Percentiles rank a stretch among this genome's conserved stretches.
Conservation (phyloP, 2,797 vertebrate species). For the Siniperca scherzeri region DNA sequence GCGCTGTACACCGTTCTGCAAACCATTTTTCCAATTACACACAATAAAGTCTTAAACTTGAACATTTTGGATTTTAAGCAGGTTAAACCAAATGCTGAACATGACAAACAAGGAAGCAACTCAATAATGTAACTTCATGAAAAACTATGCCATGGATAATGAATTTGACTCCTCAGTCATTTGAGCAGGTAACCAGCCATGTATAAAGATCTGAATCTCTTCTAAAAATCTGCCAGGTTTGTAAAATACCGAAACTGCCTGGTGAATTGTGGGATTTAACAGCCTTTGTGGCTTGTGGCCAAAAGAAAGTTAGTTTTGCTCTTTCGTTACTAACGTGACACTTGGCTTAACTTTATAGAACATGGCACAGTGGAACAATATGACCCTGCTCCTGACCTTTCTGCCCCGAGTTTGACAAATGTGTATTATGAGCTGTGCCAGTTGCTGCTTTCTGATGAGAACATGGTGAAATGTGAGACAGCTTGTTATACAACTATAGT, state of each 20-base stretch:
- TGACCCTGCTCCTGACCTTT: slow-evolving; percentile 46
- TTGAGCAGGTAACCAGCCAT: not conserved
- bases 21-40: not conserved
- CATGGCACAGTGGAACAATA: slow-evolving; percentile 41
- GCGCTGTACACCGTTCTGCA: not conserved
- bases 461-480: slow-evolving; percentile 41
- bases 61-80: not conserved
- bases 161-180: not conserved
- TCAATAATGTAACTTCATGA: not conserved
- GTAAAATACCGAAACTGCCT: slow-evolving; percentile 7
- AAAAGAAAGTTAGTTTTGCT: slow-evolving; percentile 38
- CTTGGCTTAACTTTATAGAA: slow-evolving; percentile 56
- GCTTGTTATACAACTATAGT: not conserved
- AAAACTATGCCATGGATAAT: not conserved
- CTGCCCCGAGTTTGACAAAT: slow-evolving; percentile 31
- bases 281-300: slow-evolving; percentile 32
- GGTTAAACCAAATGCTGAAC: not conserved
- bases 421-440: slow-evolving; percentile 25
- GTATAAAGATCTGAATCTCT: slow-evolving; percentile 4
- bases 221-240: not conserved
- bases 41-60: not conserved
- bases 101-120: not conserved
- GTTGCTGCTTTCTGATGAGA: slow-evolving; percentile 24
- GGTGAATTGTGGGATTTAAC: slow-evolving; percentile 32
- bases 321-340: slow-evolving; percentile 27